Evolutionary conservation across 1,140 invertebrate genomes (phyloP).

Genomic region (Euglossa dilemma): DNA sequence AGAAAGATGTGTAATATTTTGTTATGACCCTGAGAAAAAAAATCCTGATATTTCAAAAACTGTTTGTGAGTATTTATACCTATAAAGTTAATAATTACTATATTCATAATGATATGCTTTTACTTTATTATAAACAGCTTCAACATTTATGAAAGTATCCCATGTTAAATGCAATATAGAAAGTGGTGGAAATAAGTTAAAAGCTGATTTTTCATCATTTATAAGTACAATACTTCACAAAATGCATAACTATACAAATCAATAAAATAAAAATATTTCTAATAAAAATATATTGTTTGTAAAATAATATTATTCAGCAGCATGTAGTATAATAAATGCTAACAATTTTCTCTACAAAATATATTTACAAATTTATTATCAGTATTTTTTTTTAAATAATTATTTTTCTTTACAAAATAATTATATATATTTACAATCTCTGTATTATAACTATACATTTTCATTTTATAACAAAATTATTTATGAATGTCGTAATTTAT

Average conservation of each 20-base stretch:
- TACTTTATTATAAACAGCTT: constrained; percentile 80
- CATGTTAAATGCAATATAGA: constrained; percentile 86
- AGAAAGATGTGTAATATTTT: constrained; percentile 85
- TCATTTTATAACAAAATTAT: not conserved
- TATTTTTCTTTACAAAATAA: not conserved
- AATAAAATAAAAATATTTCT: constrained; percentile 82
- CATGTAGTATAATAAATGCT: not conserved
- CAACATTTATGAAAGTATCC: constrained; percentile 86
- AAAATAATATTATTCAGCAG: constrained; percentile 41
- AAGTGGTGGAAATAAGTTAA: constrained; percentile 85
- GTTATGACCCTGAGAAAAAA: constrained; percentile 81
- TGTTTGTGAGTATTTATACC: constrained; percentile 68
- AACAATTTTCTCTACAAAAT: not conserved
- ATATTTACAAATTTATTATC: not conserved
- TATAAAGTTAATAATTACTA: constrained; percentile 17
- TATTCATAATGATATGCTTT: not conserved
- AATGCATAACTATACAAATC: constrained; percentile 82
- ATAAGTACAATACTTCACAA: constrained; percentile 84
- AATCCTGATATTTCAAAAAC: constrained; percentile 69
- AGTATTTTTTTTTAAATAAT: not conserved
- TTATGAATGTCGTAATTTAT: not conserved
- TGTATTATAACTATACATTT: not conserved
- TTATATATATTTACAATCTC: not conserved
- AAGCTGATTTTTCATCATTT: constrained; percentile 86
- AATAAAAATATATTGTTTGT: constrained; percentile 63